Evolutionary conservation across 2,888 invertebrate genomes (phyloP), one percentile per base, ranked within the genome.

Genomic region (Drosophila infuscata): DNA sequence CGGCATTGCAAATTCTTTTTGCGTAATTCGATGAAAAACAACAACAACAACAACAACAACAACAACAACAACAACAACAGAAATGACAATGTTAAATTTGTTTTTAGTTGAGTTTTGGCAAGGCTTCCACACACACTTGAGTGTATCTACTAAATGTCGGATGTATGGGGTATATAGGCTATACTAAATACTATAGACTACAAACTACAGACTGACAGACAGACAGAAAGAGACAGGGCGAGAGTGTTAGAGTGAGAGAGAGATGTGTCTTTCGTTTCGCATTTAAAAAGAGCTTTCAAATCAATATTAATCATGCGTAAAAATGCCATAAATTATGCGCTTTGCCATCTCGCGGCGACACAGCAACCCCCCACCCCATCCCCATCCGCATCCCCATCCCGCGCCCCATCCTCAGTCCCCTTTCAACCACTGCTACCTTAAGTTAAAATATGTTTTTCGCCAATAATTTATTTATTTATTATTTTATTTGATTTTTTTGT

Each of bases 231-330:
- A 38, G 29, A 56, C 36, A 8, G 38, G 32, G n/a, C 30, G 9
- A 8, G 49, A 17, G 29, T 6, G 49, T 9, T 0, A 9, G 49
- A 30, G 17, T 3, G 49, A 49, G 29, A 29, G 49, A 9, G 17
- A 29, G 3, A 33, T 17, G 54, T 17, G 54, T 64, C 57, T 57
- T 49, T 49, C 49, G 58, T 57, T 73, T 30, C 69, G 65, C 53
- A 41, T 68, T 52, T 64, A 68, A 79, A 81, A 82, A 77, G 74
- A 81, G 85, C 88, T 91, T 83, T 92, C 81, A 91, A 92, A 92
- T 82, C 82, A 79, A 84, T 87, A 92, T 91, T 90, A 91, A 92
- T 91, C 91, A 92, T 89, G 82, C 81, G 78, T 75, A 71, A 57
- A 82, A 85, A 83, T 85, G 82, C 82, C 81, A 90, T 89, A 82